Percentiles rank a stretch among this genome's conserved stretches.
phyloP scores from a whole-genome alignment of 1,140 invertebrate genomes.

The Hylyphantes graminicola region DNA sequence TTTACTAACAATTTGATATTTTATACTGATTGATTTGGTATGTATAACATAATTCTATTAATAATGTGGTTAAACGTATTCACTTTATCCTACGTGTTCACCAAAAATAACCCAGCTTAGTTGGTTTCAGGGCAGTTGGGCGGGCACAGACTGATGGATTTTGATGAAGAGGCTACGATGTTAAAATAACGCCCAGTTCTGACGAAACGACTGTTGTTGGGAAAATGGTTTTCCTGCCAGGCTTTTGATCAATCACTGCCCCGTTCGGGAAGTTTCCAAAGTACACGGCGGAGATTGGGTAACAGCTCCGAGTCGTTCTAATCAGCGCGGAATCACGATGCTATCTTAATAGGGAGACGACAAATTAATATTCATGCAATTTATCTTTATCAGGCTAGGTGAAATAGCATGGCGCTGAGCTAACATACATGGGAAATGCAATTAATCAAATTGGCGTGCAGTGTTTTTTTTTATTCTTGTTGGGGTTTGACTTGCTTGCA shows the following conservation, averaged over 20 bases:
- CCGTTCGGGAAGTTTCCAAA: not conserved
- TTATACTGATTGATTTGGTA: too few species aligned
- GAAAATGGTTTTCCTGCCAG: constrained; percentile 22
- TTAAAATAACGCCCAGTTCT: constrained; percentile 6
- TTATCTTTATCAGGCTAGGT: not conserved
- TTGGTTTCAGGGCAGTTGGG: not conserved
- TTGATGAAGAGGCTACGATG: constrained; percentile 37
- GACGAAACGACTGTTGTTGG: not conserved
- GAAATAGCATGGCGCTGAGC: not conserved
- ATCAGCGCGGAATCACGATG: not conserved
- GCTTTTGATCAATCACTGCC: constrained; percentile 21
- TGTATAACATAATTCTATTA: too few species aligned
- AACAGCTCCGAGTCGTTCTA: constrained; percentile 2
- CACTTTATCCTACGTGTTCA: too few species aligned
- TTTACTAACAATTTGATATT: too few species aligned
- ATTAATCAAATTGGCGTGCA: too few species aligned
- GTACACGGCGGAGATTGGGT: not conserved
- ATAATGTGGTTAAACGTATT: too few species aligned
- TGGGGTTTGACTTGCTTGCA: too few species aligned
- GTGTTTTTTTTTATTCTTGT: too few species aligned
- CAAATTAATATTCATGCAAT: constrained; percentile 28
- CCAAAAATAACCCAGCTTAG: too few species aligned
- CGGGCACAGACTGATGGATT: not conserved
- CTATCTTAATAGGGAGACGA: constrained; percentile 10
- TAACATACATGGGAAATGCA: too few species aligned